Percentiles rank a stretch among this genome's conserved stretches.
phyloP scores from a whole-genome alignment of 2,888 invertebrate species.

The Drosophila hawaiiensis region DNA sequence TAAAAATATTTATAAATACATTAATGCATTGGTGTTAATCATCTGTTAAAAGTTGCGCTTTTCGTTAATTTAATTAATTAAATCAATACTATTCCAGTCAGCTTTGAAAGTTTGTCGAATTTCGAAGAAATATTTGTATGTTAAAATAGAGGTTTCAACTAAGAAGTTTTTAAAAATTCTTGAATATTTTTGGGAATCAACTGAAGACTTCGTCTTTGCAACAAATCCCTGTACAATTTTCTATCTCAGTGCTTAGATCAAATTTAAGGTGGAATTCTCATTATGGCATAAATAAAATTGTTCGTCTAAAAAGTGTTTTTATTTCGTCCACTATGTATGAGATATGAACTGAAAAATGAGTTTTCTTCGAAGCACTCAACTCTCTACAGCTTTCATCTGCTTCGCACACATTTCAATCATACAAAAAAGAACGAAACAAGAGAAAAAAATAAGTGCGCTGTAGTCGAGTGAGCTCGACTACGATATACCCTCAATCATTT shows the following conservation, averaged over 20 bases:
- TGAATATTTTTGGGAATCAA: not conserved
- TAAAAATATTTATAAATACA: not conserved
- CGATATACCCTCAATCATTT: not conserved
- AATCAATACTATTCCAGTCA: not conserved
- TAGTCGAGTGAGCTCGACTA: not conserved
- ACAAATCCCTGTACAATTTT: not conserved
- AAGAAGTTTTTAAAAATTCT: not conserved
- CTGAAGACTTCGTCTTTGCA: not conserved
- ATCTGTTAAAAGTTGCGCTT: not conserved
- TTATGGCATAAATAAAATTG: not conserved
- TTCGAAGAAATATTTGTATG: not conserved
- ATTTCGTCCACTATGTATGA: not conserved
- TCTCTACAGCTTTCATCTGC: constrained; percentile 18
- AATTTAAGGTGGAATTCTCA: not conserved
- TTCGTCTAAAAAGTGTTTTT: not conserved
- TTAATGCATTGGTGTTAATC: not conserved
- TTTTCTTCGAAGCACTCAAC: not conserved
- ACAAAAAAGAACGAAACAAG: not conserved
- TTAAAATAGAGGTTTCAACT: too few species aligned
- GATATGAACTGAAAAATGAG: constrained; percentile 11
- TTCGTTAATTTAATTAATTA: not conserved
- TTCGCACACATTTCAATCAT: constrained; percentile 34
- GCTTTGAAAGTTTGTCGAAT: not conserved
- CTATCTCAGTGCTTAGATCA: not conserved
- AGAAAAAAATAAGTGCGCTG: not conserved